Percentiles rank a stretch among this genome's conserved stretches.
Evolutionary conservation across 2,888 invertebrate genomes (phyloP).

Genomic region (Tipula confusa): DNA sequence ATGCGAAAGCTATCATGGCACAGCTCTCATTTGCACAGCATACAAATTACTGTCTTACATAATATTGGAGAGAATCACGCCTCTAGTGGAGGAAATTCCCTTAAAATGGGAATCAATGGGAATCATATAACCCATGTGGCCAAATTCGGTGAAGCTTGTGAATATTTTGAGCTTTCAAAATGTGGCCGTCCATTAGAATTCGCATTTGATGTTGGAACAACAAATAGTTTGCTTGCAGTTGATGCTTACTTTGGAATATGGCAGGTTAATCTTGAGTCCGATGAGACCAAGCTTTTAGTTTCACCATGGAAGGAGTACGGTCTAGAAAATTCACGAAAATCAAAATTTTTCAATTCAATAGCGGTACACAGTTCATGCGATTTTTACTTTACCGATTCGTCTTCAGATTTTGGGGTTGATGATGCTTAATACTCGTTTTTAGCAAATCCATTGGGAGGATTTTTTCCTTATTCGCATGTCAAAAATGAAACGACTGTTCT

Average conservation of each 20-base stretch:
- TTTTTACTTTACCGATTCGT: slow-evolving; percentile 86
- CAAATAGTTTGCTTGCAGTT: slow-evolving; percentile 62
- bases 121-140: slow-evolving; percentile 67
- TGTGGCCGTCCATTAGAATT: slow-evolving; percentile 94
- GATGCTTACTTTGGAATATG: slow-evolving; percentile 90
- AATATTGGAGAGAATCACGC: too few species aligned
- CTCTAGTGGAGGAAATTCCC: too few species aligned
- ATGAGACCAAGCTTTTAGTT: slow-evolving; percentile 63
- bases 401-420: slow-evolving; percentile 64
- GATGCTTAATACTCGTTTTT: slow-evolving; percentile 64
- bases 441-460: slow-evolving; percentile 76
- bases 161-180: slow-evolving; percentile 67
- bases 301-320: slow-evolving; percentile 63
- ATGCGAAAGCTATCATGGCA: too few species aligned
- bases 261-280: slow-evolving; percentile 71
- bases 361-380: slow-evolving; percentile 74
- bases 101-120: slow-evolving; percentile 60
- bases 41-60: too few species aligned
- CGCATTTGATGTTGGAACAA: slow-evolving; percentile 64
- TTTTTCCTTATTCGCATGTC: slow-evolving; percentile 74
- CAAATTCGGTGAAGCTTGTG: slow-evolving; percentile 72
- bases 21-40: too few species aligned
- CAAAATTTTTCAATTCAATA: slow-evolving; percentile 70
- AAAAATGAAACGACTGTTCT: slow-evolving; percentile 73
- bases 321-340: slow-evolving; percentile 54